A percentile compares a stretch with the other conserved stretches of the same genome.
These are phyloP conservation scores for Cheilosia soror DNA, from an alignment of 2,888 invertebrate genomes.

Conservation along the genomic window DNA sequence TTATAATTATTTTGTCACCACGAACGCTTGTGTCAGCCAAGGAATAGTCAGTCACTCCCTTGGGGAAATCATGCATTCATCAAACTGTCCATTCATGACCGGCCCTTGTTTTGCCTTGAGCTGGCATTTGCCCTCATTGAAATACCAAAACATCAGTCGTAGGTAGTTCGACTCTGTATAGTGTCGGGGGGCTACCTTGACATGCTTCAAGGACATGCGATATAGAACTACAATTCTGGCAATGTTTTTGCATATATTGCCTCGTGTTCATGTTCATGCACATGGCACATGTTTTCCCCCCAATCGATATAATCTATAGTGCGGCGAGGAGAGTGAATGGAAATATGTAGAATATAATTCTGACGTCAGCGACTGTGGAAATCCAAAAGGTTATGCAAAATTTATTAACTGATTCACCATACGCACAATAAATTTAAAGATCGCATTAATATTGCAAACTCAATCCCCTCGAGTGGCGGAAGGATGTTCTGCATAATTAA, in stretches of 20 bases:
- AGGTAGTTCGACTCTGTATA: background rate
- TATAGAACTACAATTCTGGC: background rate
- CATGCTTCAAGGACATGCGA: conserved; percentile 18
- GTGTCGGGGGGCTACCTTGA: conserved; percentile 7
- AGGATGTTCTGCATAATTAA: conserved; percentile 5
- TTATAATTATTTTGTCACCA: conserved; percentile 8
- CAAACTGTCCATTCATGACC: conserved; percentile 9
- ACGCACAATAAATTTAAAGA: conserved; percentile 5
- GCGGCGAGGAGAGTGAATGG: background rate
- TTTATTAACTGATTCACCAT: conserved; percentile 1
- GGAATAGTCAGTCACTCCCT: conserved; percentile 6
- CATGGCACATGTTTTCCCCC: background rate
- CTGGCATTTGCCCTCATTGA: conserved; percentile 4
- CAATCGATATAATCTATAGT: conserved; percentile 45
- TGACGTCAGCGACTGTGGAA: conserved; percentile 16
- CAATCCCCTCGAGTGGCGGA: background rate
- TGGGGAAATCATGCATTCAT: conserved; percentile 9
- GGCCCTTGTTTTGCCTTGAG: conserved; percentile 1
- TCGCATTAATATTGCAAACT: background rate
- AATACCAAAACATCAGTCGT: background rate
- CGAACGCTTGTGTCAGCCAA: conserved; percentile 3
- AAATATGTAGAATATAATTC: background rate
- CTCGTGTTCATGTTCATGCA: conserved; percentile 35
- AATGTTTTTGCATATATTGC: conserved; percentile 15
- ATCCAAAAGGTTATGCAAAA: conserved; percentile 4